Base-by-base conservation (phyloP, 2,797 vertebrate genomes). In the Gallinago solitaria region DNA sequence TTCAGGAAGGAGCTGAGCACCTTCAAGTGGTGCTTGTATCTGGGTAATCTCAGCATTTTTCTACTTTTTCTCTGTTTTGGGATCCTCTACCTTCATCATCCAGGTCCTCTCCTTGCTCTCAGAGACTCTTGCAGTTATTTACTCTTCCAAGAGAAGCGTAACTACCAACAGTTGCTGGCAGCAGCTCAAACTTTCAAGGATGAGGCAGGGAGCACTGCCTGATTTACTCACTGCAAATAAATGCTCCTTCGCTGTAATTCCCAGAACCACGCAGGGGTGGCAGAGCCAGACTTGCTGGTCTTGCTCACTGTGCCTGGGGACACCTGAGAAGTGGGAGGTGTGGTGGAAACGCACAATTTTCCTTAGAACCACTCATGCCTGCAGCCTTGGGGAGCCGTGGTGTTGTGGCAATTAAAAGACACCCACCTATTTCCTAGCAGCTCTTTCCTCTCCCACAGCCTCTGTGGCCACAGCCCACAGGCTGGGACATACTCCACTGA, bases 301-400 rank as follows among this genome's bases (percentile, higher is more conserved):
- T 48, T 37, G 7, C 47, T 73, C 5, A 1, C 50, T 48, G 23
- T 23, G 19, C 56, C 19, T 87, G 45, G 39, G 12, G 24, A 60
- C 24, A 33, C 28, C 37, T 2, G 14, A 53, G 43, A 57, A 45
- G 25, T 16, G 6, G 43, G 20, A 69, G 32, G 8, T 25, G 30
- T 1, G 17, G 67, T 19, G 78, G 20, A 20, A 75, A 45, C 0
- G 0, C 45, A 7, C 0, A 1, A 18, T 20, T 74, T 45, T 45
- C 61, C 30, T 57, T 50, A 32, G 8, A 54, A 17, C 9, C 23
- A 6, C n/a, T 41, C 1, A 0, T 51, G 43, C 30, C 35, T 1
- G 0, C 32, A 68, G 61, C 61, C 73, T 19, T 14, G 11, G 32
- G n/a, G 39, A 93, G 37, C 67, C 45, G 53, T 19, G 65, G 19